Evolutionary conservation across 2,113 vertebrate genomes (phyloP).

Genomic region (Tupaia tana): DNA sequence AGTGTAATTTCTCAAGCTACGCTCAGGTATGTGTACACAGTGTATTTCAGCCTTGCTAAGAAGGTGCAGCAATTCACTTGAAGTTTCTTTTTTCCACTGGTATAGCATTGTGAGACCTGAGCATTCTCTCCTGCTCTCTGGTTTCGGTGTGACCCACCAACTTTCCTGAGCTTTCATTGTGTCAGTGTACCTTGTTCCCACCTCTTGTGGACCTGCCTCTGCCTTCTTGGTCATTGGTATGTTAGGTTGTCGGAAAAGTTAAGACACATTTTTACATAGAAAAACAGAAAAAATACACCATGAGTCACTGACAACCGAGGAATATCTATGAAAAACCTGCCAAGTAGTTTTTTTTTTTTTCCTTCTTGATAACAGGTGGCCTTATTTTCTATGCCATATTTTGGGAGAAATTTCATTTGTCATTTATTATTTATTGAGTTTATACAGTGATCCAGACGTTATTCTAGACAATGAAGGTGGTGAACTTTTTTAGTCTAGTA

Average conservation of each 20-base stretch:
- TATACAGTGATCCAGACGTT: neutral
- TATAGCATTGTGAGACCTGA: neutral
- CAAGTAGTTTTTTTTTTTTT: neutral
- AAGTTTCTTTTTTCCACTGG: neutral
- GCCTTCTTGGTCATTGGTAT: neutral
- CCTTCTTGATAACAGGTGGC: neutral
- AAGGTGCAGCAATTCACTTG: neutral
- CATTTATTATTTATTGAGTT: neutral
- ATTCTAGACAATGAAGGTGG: neutral
- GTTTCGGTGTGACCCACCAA: neutral
- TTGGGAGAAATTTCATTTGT: neutral
- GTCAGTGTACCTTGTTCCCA: neutral
- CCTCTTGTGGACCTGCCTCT: neutral
- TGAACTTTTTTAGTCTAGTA: neutral
- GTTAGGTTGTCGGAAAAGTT: no score
- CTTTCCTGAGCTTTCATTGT: neutral
- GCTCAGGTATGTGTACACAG: neutral
- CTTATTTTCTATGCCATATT: constrained; percentile 8
- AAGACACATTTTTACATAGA: no score
- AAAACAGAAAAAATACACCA: no score
- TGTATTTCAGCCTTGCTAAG: constrained; percentile 10
- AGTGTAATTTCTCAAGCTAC: neutral
- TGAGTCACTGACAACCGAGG: no score
- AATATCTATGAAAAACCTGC: neutral
- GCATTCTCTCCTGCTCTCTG: neutral